phyloP scores from a whole-genome alignment of 1,140 invertebrate species.

The Papilio aristodemus region DNA sequence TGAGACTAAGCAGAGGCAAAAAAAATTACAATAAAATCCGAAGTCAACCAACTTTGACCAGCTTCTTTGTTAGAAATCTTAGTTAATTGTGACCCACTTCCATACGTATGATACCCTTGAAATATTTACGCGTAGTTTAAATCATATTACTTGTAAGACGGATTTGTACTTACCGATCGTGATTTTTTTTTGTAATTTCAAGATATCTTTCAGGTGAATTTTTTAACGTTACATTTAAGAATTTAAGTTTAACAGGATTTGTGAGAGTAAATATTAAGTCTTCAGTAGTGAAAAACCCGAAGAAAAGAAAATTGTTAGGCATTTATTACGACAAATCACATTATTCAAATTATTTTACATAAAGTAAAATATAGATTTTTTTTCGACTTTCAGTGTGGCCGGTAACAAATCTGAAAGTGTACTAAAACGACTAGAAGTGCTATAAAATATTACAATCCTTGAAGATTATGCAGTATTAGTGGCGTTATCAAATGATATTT shows the following conservation, averaged over 20 bases:
- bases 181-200: background rate
- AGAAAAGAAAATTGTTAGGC: too few species aligned
- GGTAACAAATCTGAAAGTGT: background rate
- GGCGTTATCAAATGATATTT: constrained; percentile 11
- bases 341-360: background rate
- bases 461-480: background rate
- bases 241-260: background rate
- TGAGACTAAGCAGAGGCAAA: background rate
- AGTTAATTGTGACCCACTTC: constrained; percentile 34
- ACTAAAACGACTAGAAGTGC: background rate
- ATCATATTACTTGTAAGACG: constrained; percentile 26
- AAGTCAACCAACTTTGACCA: constrained; percentile 12
- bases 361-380: background rate
- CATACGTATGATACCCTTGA: constrained; percentile 21
- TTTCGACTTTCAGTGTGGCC: background rate
- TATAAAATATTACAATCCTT: constrained; percentile 24
- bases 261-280: background rate
- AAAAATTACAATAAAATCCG: background rate
- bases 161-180: constrained; percentile 1
- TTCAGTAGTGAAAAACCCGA: too few species aligned
- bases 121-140: constrained; percentile 24
- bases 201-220: background rate
- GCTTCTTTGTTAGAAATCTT: constrained; percentile 31
- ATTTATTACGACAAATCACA: too few species aligned
- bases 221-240: background rate